Conservation (phyloP, 1,140 invertebrate genomes). For the Pseudachorutes palmiensis region DNA sequence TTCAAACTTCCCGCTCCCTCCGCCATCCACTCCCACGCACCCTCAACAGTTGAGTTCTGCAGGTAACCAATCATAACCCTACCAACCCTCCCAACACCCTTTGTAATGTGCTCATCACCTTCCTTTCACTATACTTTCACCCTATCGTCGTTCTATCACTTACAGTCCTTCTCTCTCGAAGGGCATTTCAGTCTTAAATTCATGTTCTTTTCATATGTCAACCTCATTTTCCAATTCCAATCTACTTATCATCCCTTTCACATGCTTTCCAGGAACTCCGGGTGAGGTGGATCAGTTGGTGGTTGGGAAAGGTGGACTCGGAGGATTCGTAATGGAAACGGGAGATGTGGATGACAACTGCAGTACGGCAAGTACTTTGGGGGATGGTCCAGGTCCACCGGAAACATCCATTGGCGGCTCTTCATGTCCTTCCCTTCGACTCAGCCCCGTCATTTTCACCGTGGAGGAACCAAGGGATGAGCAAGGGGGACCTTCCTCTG, state of each 20-base stretch:
- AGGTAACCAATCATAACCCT: neutral
- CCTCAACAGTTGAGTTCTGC: neutral
- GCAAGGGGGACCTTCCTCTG: slow-evolving; percentile 19
- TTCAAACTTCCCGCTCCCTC: slow-evolving; percentile 17
- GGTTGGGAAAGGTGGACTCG: neutral
- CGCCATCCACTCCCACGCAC: neutral
- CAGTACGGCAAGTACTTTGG: slow-evolving; percentile 31
- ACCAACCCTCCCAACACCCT: neutral
- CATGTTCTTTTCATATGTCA: no score
- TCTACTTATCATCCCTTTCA: no score
- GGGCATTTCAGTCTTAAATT: no score
- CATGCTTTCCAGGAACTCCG: neutral
- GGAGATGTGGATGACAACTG: slow-evolving; percentile 29
- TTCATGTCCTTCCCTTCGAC: slow-evolving; percentile 20
- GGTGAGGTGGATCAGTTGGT: slow-evolving; percentile 5
- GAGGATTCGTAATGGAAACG: neutral
- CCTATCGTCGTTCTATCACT: no score
- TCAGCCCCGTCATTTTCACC: slow-evolving; percentile 36
- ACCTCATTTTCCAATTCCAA: no score
- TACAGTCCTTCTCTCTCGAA: no score
- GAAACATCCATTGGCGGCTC: slow-evolving; percentile 16
- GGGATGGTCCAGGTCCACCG: slow-evolving; percentile 33
- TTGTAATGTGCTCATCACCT: no score
- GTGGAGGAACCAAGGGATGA: slow-evolving; percentile 31
- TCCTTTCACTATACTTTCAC: no score